These are phyloP conservation scores for Acanthacorydalis orientalis DNA, from an alignment of 2,888 invertebrate genomes.

Conservation along the genomic window DNA sequence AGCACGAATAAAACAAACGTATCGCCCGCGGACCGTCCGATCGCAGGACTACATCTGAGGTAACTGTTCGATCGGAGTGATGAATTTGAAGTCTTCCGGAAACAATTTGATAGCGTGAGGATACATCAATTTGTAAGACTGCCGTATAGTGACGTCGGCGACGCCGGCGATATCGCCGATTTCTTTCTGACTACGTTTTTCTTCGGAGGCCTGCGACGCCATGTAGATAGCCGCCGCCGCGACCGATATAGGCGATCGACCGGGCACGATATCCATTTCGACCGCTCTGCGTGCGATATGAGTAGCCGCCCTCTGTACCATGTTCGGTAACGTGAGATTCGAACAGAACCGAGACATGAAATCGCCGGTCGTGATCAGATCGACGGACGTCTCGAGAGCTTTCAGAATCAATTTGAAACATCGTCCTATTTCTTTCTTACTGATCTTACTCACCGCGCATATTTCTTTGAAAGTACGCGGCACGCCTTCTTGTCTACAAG, in stretches of 20 bases:
- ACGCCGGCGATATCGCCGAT: constrained; percentile 98
- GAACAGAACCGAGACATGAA: constrained; percentile 99
- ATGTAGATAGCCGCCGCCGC: constrained; percentile 99
- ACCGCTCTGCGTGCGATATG: constrained; percentile 94
- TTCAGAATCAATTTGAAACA: constrained; percentile 96
- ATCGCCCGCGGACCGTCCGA: no score
- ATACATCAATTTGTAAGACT: constrained; percentile 94
- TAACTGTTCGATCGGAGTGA: constrained; percentile 83
- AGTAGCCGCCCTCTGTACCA: constrained; percentile 86
- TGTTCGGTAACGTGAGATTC: constrained; percentile 77
- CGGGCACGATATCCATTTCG: constrained; percentile 92
- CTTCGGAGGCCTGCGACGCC: constrained; percentile 96
- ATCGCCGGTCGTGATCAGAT: constrained; percentile 94
- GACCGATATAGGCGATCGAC: constrained; percentile 94
- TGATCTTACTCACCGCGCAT: constrained; percentile 96
- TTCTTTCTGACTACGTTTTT: constrained; percentile 89
- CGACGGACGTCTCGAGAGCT: constrained; percentile 90
- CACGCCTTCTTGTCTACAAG: constrained; percentile 96
- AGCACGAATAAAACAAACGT: no score
- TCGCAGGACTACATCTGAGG: constrained; percentile 59
- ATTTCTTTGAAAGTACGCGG: constrained; percentile 99
- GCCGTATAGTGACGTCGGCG: constrained; percentile 93
- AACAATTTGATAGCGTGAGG: constrained; percentile 84
- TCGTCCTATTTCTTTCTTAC: constrained; percentile 96
- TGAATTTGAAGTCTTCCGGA: constrained; percentile 92